Evolutionary conservation across 1,140 invertebrate genomes (phyloP), one percentile per base, ranked within the genome.

Genomic region (Apis cerana): DNA sequence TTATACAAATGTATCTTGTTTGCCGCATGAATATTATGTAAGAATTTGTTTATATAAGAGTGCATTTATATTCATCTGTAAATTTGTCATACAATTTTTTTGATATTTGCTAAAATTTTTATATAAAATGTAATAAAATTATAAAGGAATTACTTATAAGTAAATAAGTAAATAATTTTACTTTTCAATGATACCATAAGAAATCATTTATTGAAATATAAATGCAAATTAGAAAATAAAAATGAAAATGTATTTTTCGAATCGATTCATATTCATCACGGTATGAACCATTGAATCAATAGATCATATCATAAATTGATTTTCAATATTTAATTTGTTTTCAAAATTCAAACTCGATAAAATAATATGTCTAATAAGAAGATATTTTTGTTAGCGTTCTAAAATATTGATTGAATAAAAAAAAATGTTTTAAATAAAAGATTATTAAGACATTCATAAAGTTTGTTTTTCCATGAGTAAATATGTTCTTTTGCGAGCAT

Each of bases 401-500:
- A 68, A n/a, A 68, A 48, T 8, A 10, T 12, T 67, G 19, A 0
- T 13, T 2, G 65, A 43, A 13, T 21, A 50, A 75, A 75, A 54
- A 43, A 5, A 61, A 27, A 48, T 8, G 19, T 12, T 33, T 54
- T 27, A 19, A 27, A 52, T 43, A 64, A n/a, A 33, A 0, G 56
- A 58, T 33, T 43, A 33, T 50, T 61, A 43, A 19, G 19, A 12
- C 13, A 27, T 21, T n/a, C 15, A 3, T 13, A 11, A 50, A 58
- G 54, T 81, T 81, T 81, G 43, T 81, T 75, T 80, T 52, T 56
- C 43, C 23, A 27, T 62, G n/a, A 43, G 48, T n/a, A 75, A 75
- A 80, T 74, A 80, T 80, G 70, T 65, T 72, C 67, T 17, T 59
- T 64, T 27, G 17, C 27, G 71, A 65, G 23, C 79, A 75, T 58